Evolutionary conservation across 2,888 invertebrate genomes (phyloP).

Genomic region (Parelbella ahira): DNA sequence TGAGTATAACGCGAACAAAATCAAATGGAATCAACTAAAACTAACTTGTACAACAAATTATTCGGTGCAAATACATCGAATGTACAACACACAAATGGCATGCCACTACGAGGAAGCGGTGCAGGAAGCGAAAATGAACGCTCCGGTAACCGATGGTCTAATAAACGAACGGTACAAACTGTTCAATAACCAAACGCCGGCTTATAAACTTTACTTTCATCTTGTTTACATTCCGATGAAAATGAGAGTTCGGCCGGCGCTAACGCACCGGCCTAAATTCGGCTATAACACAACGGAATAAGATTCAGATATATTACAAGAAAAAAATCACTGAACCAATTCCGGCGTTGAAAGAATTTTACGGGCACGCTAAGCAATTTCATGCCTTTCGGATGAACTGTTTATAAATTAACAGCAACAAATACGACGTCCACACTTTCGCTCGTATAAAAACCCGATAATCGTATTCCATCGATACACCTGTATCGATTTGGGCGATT

Average conservation of each 20-base stretch:
- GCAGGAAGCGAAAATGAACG: slow-evolving; percentile 17
- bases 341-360: slow-evolving; percentile 38
- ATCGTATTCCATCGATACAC: slow-evolving; percentile 25
- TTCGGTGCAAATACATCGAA: background rate
- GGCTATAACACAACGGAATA: slow-evolving; percentile 5
- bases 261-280: slow-evolving; percentile 6
- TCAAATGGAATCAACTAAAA: too few relatives aligned
- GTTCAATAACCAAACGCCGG: slow-evolving; percentile 23
- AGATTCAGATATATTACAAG: background rate
- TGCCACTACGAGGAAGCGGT: slow-evolving; percentile 13
- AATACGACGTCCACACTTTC: slow-evolving; percentile 47
- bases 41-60: background rate
- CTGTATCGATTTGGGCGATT: slow-evolving; percentile 20
- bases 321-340: slow-evolving; percentile 1
- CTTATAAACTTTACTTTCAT: slow-evolving; percentile 30
- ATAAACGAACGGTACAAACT: slow-evolving; percentile 17
- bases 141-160: slow-evolving; percentile 18
- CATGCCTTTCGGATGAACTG: slow-evolving; percentile 43
- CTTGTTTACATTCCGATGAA: slow-evolving; percentile 47
- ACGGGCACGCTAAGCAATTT: slow-evolving; percentile 43
- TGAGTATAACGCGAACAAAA: too few relatives aligned
- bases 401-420: slow-evolving; percentile 37
- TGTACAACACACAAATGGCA: background rate
- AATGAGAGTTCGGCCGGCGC: slow-evolving; percentile 43
- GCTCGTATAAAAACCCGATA: slow-evolving; percentile 30